These are phyloP conservation scores for Panthera leo DNA, from an alignment of 2,113 vertebrate species.

Conservation along the genomic window DNA sequence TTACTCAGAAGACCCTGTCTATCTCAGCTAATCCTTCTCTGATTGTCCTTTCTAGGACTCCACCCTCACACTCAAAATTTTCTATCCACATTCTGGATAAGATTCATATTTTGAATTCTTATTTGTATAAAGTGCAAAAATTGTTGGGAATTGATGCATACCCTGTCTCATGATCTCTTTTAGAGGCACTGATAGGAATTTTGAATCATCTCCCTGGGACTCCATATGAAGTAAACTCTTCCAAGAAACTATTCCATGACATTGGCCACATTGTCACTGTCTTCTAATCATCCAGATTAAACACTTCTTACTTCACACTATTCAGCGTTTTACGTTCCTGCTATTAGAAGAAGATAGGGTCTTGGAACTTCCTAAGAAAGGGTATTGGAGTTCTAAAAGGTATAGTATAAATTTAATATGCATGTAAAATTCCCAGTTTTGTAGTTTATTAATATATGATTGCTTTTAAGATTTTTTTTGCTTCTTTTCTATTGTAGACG, in stretches of 20 bases:
- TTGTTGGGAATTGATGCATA: background rate
- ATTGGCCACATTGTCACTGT: background rate
- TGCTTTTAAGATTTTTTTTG: slow-evolving; percentile 73
- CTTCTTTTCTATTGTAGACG: slow-evolving; percentile 66
- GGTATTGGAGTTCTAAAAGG: slow-evolving; percentile 30
- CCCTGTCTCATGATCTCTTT: background rate
- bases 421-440: slow-evolving; percentile 40
- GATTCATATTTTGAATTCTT: background rate
- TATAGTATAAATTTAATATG: background rate
- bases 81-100: background rate
- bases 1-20: background rate
- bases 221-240: background rate
- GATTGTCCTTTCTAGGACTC: background rate
- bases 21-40: background rate
- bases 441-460: slow-evolving; percentile 37
- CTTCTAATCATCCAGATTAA: slow-evolving; percentile 24
- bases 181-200: background rate
- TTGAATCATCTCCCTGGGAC: background rate
- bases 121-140: background rate
- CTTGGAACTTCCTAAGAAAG: slow-evolving; percentile 44
- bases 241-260: background rate
- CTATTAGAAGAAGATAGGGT: background rate
- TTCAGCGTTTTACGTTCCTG: background rate
- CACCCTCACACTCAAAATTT: background rate
- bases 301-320: background rate